Conservation (phyloP, 1,140 invertebrate species). For the Brachionus asplanchnoidis region DNA sequence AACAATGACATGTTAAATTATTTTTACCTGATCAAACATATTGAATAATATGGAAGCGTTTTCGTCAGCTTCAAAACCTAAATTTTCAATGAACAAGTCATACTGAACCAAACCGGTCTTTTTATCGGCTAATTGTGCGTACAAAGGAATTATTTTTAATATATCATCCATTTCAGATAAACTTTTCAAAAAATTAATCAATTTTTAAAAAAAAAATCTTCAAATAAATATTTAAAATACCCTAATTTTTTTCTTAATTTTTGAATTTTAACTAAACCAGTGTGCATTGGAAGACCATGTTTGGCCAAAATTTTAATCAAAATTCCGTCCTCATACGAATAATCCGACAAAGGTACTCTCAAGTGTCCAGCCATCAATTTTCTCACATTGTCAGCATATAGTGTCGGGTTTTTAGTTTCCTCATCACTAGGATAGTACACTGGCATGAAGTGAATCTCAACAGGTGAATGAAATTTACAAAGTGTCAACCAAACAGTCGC, state of each 20-base stretch:
- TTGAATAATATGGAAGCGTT: background rate
- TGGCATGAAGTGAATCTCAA: slow-evolving; percentile 80
- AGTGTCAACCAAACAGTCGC: slow-evolving; percentile 82
- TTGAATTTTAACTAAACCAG: slow-evolving; percentile 34
- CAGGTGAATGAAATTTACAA: slow-evolving; percentile 78
- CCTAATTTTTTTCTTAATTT: slow-evolving; percentile 29
- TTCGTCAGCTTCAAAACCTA: background rate
- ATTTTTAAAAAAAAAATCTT: background rate
- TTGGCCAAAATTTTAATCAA: slow-evolving; percentile 17
- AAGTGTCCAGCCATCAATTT: slow-evolving; percentile 78
- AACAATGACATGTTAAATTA: background rate
- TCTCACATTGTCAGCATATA: slow-evolving; percentile 86
- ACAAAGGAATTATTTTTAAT: background rate
- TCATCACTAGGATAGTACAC: slow-evolving; percentile 80
- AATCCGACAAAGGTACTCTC: background rate
- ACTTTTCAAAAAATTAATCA: background rate
- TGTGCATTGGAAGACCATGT: background rate
- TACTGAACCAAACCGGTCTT: background rate
- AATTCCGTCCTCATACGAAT: slow-evolving; percentile 37
- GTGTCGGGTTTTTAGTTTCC: slow-evolving; percentile 77
- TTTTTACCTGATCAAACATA: slow-evolving; percentile 3
- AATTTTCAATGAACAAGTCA: background rate
- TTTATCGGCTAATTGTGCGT: background rate
- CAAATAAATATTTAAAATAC: background rate
- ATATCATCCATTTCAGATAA: background rate